These are phyloP conservation scores for Aleiodes leptofemur DNA, from an alignment of 2,888 invertebrate species.

Conservation along the genomic window DNA sequence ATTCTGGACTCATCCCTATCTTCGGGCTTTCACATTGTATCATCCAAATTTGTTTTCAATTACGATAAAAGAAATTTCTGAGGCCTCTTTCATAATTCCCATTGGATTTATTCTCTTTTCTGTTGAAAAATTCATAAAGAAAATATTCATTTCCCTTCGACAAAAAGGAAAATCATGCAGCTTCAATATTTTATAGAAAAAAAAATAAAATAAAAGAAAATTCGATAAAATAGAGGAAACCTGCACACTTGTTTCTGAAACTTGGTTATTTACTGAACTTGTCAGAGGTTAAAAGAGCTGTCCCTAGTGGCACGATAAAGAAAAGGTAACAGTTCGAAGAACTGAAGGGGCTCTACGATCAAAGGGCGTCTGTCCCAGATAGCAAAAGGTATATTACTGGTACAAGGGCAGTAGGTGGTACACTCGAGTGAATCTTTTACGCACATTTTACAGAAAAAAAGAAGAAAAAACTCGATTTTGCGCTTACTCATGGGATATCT, in stretches of 20 bases:
- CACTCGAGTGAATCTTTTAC: slow-evolving; percentile 41
- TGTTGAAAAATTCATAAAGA: no score
- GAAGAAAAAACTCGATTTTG: slow-evolving; percentile 36
- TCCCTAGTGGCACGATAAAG: slow-evolving; percentile 6
- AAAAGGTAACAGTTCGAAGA: slow-evolving; percentile 6
- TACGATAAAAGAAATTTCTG: no score
- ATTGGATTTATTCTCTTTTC: no score
- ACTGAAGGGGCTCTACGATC: slow-evolving; percentile 36
- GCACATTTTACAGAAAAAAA: slow-evolving; percentile 24
- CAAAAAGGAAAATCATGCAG: no score
- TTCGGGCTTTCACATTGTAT: no score
- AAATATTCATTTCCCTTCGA: no score
- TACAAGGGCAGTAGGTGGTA: slow-evolving; percentile 24
- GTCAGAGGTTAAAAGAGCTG: slow-evolving; percentile 19
- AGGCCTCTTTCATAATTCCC: no score
- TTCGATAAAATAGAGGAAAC: background rate
- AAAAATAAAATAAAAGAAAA: no score
- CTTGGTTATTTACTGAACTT: slow-evolving; percentile 30
- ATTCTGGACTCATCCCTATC: no score
- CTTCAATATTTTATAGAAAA: no score
- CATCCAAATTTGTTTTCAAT: no score
- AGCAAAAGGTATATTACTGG: slow-evolving; percentile 16
- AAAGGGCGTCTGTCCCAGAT: slow-evolving; percentile 39
- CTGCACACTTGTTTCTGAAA: slow-evolving; percentile 36
- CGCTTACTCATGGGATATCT: slow-evolving; percentile 34